Evolutionary conservation across 2,888 invertebrate species (phyloP).

Genomic region (Tridacna crocea): DNA sequence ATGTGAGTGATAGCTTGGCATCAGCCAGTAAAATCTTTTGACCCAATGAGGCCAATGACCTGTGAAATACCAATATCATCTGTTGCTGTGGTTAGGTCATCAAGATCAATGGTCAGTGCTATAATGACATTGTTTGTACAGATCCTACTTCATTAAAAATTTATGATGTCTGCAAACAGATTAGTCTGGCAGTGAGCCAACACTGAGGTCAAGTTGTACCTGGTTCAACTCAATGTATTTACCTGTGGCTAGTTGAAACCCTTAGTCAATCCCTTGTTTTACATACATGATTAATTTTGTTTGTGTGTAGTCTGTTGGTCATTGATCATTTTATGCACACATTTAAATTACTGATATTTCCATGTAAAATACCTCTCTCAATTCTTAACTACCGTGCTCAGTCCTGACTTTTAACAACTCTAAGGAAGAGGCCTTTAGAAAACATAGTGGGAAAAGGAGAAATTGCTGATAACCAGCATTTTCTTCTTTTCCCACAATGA

Average conservation of each 20-base stretch:
- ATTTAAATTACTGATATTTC: too few species aligned
- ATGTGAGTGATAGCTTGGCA: background rate
- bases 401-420: too few species aligned
- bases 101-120: background rate
- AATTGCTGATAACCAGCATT: background rate
- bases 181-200: conserved; percentile 1
- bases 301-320: too few species aligned
- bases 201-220: conserved; percentile 19
- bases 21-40: too few species aligned
- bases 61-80: too few species aligned
- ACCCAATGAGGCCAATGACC: too few species aligned
- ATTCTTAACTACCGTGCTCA: too few species aligned
- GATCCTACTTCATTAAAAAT: conserved; percentile 17
- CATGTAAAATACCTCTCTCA: too few species aligned
- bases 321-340: too few species aligned
- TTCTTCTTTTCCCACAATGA: background rate
- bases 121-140: background rate
- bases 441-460: background rate
- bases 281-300: too few species aligned
- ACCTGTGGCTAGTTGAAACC: conserved; percentile 10
- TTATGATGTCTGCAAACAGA: conserved; percentile 5
- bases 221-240: conserved; percentile 6
- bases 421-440: too few species aligned
- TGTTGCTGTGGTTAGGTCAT: background rate
- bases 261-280: too few species aligned